Conservation (phyloP, 2,888 invertebrate species). For the Heteromyza rotundicornis region DNA sequence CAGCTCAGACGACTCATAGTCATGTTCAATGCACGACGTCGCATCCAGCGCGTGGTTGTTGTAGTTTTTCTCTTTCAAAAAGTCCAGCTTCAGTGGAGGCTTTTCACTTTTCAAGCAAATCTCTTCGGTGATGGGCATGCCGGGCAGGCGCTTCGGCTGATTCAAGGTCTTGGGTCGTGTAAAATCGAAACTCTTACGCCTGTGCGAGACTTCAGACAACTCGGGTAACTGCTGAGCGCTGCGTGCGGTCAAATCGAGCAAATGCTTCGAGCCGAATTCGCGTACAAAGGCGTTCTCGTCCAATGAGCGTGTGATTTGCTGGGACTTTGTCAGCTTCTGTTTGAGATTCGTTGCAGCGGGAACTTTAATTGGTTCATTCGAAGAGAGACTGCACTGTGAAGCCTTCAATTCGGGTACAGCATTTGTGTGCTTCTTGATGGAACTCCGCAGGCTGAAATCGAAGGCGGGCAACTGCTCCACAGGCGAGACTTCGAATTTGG, state of each 20-base stretch:
- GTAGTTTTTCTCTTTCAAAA: constrained; percentile 28
- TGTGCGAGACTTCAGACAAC: constrained; percentile 45
- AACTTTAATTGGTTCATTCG: constrained; percentile 3
- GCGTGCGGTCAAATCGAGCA: constrained; percentile 50
- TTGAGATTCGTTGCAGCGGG: constrained; percentile 34
- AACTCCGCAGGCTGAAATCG: constrained; percentile 60
- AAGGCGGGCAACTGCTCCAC: constrained; percentile 68
- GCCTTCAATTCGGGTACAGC: constrained; percentile 25
- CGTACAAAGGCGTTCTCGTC: constrained; percentile 78
- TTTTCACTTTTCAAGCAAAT: constrained; percentile 41
- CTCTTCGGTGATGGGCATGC: constrained; percentile 58
- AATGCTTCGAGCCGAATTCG: constrained; percentile 67
- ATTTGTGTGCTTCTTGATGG: constrained; percentile 38
- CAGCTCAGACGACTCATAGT: constrained; percentile 39
- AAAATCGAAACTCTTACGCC: constrained; percentile 69
- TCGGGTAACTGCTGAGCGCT: constrained; percentile 56
- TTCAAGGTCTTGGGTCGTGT: constrained; percentile 67
- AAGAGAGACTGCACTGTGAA: constrained; percentile 19
- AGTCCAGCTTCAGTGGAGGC: constrained; percentile 23
- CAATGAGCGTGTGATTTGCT: constrained; percentile 71
- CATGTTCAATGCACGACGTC: constrained; percentile 26
- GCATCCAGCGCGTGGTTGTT: constrained; percentile 18
- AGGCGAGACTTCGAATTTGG: constrained; percentile 69
- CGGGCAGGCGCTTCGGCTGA: constrained; percentile 65
- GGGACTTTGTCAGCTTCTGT: constrained; percentile 67